Base-by-base conservation (phyloP, 2,113 vertebrate species). In the Phoxinus phoxinus region DNA sequence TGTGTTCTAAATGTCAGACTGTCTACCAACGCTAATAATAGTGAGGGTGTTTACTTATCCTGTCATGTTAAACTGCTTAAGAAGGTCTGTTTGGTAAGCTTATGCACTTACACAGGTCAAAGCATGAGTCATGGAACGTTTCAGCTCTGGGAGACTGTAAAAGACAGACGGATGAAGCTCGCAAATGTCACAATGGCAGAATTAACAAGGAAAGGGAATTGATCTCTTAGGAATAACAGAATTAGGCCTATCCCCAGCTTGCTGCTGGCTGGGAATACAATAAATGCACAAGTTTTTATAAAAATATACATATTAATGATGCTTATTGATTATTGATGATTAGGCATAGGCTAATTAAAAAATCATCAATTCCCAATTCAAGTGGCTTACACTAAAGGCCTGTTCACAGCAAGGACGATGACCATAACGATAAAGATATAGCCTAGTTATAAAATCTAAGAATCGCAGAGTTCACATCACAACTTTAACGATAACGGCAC, bases 81-180 rank as follows among this genome's bases (percentile, higher is more conserved):
- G 35, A 80, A 59, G 61, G 32, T 79, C 30, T 37, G 65, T 83
- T 83, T 85, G 75, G 48, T 56, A 85, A 85, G 48, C 63, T n/a
- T 27, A n/a, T 41, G 48, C 25, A 15, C 53, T 71, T 56, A 83
- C 81, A 51, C 32, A 44, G 81, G 48, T 80, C 84, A 78, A 67
- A 35, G 59, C 30, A 37, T 78, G 46, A 32, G 56, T 84, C 56
- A 78, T 30, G 46, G 19, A 53, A 15, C 32, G 19, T 41, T 79
- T 23, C 12, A 6, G 23, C 1, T 2, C 76, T 80, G 13, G 46
- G 46, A 63, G 53, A 9, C 53, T 23, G 51, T 0, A 72, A 58
- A 25, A 72, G 46, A 69, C 27, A 27, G 58, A 76, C 7, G 27
- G 3, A 10, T 67, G 5, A 63, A 19, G 15, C 63, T 56, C 71